Evolutionary conservation across 2,888 invertebrate species (phyloP).

Genomic region (Apodemia mormo): DNA sequence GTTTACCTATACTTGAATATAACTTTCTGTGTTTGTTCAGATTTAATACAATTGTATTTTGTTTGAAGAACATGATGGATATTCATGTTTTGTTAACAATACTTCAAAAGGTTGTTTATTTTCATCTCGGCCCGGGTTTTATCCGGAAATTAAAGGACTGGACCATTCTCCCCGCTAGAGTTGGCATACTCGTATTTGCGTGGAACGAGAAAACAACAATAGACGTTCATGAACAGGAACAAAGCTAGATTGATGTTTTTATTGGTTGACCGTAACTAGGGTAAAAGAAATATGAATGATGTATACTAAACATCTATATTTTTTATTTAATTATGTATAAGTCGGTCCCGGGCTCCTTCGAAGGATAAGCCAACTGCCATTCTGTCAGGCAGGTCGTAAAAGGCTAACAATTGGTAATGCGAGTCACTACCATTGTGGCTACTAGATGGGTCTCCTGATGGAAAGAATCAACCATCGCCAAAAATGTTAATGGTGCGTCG

Average conservation of each 20-base stretch:
- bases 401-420: no score
- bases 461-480: no score
- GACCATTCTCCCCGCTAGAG: slow-evolving; percentile 15
- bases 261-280: slow-evolving; percentile 16
- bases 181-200: slow-evolving; percentile 20
- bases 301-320: slow-evolving; percentile 5
- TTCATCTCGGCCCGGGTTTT: neutral
- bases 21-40: neutral
- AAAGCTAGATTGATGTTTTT: slow-evolving; percentile 21
- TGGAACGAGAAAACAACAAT: slow-evolving; percentile 18
- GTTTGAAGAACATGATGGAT: neutral
- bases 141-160: slow-evolving; percentile 25
- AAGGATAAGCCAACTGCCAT: no score
- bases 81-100: slow-evolving; percentile 4
- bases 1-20: neutral
- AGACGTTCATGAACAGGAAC: slow-evolving; percentile 18
- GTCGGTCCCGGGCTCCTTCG: no score
- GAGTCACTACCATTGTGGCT: no score
- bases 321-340: no score
- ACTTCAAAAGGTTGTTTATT: slow-evolving; percentile 11
- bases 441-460: no score
- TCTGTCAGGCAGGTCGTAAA: no score
- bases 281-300: neutral
- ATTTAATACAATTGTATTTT: neutral
- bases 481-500: no score